Evolutionary conservation across 2,888 invertebrate genomes (phyloP).

Genomic region (Amiota mariae): DNA sequence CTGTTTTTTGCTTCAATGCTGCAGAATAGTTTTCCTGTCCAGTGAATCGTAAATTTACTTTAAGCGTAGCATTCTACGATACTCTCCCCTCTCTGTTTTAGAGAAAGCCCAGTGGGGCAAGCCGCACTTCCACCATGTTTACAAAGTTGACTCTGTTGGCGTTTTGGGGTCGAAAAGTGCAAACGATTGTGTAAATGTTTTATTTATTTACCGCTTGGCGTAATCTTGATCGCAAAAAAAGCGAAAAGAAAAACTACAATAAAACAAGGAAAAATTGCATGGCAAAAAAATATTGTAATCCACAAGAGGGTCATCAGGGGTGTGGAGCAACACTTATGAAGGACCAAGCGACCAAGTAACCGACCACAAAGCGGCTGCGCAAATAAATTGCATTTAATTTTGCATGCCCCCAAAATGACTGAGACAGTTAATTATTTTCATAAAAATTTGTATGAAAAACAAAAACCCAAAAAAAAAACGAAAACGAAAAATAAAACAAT

Average conservation of each 20-base stretch:
- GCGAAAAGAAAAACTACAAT: constrained; percentile 15
- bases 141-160: constrained; percentile 22
- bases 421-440: constrained; percentile 15
- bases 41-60: constrained; percentile 26
- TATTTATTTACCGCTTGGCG: constrained; percentile 61
- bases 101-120: constrained; percentile 34
- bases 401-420: constrained; percentile 7
- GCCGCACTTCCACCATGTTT: constrained; percentile 22
- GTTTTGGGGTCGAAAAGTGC: constrained; percentile 45
- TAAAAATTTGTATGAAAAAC: not conserved
- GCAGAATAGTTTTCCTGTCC: not conserved
- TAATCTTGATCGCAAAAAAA: constrained; percentile 44
- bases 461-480: not conserved
- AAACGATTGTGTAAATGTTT: constrained; percentile 52
- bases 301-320: not conserved
- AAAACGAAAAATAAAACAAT: too few relatives aligned
- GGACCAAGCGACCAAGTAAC: not conserved
- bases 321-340: too few relatives aligned
- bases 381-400: constrained; percentile 15
- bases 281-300: constrained; percentile 3
- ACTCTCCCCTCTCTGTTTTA: too few relatives aligned
- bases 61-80: not conserved
- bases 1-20: not conserved
- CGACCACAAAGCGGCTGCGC: constrained; percentile 4
- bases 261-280: constrained; percentile 5